These are phyloP conservation scores for Artemisiospiza belli DNA, from an alignment of 2,113 vertebrate species.

Conservation along the genomic window DNA sequence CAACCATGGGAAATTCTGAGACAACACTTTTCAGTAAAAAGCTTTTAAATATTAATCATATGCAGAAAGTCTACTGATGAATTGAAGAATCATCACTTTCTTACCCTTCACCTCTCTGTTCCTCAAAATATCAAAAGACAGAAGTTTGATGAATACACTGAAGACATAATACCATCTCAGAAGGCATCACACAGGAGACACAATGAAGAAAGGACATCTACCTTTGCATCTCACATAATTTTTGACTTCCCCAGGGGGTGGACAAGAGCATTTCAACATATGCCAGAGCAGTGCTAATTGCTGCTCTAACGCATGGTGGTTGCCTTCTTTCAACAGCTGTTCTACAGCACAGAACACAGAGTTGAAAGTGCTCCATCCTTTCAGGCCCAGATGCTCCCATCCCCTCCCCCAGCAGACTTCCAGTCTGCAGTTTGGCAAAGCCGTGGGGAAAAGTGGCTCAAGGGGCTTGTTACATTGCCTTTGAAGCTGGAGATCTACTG, in stretches of 20 bases:
- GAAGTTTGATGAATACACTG: background rate
- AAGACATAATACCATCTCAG: background rate
- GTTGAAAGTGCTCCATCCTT: conserved; percentile 43
- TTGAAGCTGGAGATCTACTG: conserved; percentile 28
- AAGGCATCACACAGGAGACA: background rate
- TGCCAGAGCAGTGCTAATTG: conserved; percentile 12
- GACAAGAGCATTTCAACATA: background rate
- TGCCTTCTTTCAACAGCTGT: conserved; percentile 52
- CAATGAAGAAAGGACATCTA: background rate
- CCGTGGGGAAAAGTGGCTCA: background rate
- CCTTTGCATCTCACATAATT: background rate
- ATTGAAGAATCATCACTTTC: background rate
- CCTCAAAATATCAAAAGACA: background rate
- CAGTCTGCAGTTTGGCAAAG: background rate
- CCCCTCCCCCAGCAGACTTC: conserved; percentile 11
- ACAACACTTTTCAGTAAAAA: background rate
- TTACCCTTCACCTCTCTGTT: background rate
- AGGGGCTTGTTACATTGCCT: conserved; percentile 11
- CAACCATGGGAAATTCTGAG: background rate
- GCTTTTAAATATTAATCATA: background rate
- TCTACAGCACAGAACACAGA: conserved; percentile 2
- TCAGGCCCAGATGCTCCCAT: conserved; percentile 29
- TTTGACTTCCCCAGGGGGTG: background rate
- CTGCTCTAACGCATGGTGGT: background rate
- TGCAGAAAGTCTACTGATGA: background rate